Conservation (phyloP, 2,113 vertebrate species). For the Etheostoma cragini region DNA sequence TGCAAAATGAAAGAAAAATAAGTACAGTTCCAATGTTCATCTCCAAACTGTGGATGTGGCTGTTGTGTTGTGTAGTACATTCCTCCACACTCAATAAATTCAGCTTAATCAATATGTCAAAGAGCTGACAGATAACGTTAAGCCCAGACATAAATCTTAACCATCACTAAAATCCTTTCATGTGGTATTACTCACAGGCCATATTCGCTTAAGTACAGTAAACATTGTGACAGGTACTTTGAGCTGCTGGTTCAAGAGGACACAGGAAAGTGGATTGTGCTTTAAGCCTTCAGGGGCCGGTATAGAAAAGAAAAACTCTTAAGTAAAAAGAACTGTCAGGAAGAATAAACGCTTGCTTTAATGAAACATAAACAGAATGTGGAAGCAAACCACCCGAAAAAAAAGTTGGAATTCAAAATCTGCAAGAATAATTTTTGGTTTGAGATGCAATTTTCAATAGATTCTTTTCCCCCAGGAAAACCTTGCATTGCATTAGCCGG, state of each 20-base stretch:
- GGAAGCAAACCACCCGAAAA: slow-evolving; percentile 27
- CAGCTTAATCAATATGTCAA: slow-evolving; percentile 78
- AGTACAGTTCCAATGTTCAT: slow-evolving; percentile 9
- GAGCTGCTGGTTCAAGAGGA: slow-evolving; percentile 76
- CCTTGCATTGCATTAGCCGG: not conserved
- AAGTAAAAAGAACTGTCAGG: slow-evolving; percentile 53
- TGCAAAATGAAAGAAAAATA: slow-evolving; percentile 15
- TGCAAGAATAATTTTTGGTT: not conserved
- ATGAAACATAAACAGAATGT: slow-evolving; percentile 50
- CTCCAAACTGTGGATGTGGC: slow-evolving; percentile 53
- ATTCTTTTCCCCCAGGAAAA: not conserved
- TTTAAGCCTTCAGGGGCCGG: slow-evolving; percentile 33
- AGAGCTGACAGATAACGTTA: slow-evolving; percentile 76
- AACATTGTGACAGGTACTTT: slow-evolving; percentile 79
- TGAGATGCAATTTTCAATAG: not conserved
- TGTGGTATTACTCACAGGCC: slow-evolving; percentile 74
- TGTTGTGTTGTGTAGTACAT: slow-evolving; percentile 62
- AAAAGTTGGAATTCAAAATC: slow-evolving; percentile 13
- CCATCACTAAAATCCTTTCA: slow-evolving; percentile 76
- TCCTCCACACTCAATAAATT: slow-evolving; percentile 83
- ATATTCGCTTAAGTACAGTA: slow-evolving; percentile 78
- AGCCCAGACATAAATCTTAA: slow-evolving; percentile 78
- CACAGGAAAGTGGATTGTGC: slow-evolving; percentile 65
- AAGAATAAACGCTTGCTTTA: slow-evolving; percentile 60
- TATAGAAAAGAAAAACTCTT: slow-evolving; percentile 50